Conservation (phyloP, 2,888 invertebrate species). For the Sinohyriopsis cumingii region DNA sequence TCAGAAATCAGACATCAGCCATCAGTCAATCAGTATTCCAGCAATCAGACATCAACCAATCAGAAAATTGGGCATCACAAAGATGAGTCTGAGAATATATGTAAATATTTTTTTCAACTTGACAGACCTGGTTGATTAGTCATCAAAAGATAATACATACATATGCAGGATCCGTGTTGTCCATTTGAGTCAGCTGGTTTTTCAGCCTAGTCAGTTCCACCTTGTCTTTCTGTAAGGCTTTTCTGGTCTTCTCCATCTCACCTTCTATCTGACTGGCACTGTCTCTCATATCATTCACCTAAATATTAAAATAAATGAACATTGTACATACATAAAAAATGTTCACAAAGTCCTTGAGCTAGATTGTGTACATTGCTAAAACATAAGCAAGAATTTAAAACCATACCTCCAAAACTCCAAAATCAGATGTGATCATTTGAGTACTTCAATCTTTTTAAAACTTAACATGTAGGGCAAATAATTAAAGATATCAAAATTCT, state of each 20-base stretch:
- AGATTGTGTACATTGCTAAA: background rate
- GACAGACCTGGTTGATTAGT: too few relatives aligned
- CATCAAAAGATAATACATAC: conserved; percentile 41
- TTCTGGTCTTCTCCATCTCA: conserved; percentile 58
- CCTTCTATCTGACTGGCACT: conserved; percentile 63
- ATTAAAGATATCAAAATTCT: too few relatives aligned
- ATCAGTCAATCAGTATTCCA: too few relatives aligned
- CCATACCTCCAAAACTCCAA: background rate
- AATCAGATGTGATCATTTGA: background rate
- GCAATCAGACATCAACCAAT: background rate
- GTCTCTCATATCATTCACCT: conserved; percentile 66
- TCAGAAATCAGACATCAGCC: too few relatives aligned
- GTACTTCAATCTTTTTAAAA: too few relatives aligned
- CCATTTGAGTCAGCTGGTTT: conserved; percentile 53
- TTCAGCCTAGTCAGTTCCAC: conserved; percentile 55
- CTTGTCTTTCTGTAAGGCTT: conserved; percentile 53
- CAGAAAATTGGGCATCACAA: background rate
- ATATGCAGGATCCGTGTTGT: conserved; percentile 56
- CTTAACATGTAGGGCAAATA: too few relatives aligned
- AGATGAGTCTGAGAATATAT: too few relatives aligned
- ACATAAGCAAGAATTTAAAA: background rate
- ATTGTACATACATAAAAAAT: background rate
- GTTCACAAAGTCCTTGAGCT: background rate
- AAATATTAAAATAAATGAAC: background rate
- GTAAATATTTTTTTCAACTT: too few relatives aligned